Evolutionary conservation across 2,113 vertebrate species (phyloP).

Genomic region (Menidia beryllina): DNA sequence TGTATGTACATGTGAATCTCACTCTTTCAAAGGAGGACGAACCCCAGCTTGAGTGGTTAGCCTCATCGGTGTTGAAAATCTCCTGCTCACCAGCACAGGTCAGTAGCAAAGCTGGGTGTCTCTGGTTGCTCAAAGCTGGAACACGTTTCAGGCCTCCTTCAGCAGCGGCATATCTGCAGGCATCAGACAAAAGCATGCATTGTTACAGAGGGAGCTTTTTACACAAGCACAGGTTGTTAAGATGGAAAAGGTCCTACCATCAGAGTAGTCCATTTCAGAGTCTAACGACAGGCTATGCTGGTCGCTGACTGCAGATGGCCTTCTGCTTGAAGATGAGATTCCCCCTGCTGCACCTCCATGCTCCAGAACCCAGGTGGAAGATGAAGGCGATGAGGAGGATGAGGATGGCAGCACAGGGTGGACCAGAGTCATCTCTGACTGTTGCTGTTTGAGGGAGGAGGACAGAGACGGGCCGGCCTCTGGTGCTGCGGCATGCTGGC

Average conservation of each 20-base stretch:
- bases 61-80: constrained; percentile 48
- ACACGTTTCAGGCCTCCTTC: constrained; percentile 91
- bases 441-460: constrained; percentile 81
- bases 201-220: not conserved
- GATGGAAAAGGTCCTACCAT: constrained; percentile 82
- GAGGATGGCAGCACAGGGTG: constrained; percentile 84
- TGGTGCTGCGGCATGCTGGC: constrained; percentile 77
- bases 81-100: constrained; percentile 55
- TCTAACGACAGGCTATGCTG: constrained; percentile 91
- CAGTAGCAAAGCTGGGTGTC: constrained; percentile 37
- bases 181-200: constrained; percentile 9
- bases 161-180: constrained; percentile 93
- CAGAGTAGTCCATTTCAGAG: constrained; percentile 92
- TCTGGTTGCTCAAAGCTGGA: constrained; percentile 33
- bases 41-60: constrained; percentile 18
- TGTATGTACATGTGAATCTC: constrained; percentile 70
- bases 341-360: constrained; percentile 72
- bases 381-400: constrained; percentile 70
- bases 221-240: not conserved
- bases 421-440: constrained; percentile 91
- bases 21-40: constrained; percentile 47
- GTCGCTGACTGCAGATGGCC: constrained; percentile 88
- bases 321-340: constrained; percentile 78
- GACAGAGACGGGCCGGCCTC: constrained; percentile 82
- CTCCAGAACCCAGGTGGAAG: constrained; percentile 88